A percentile compares a stretch with the other conserved stretches of the same genome.
These are phyloP conservation scores for Heterodera filipjevi DNA, from an alignment of 2,888 invertebrate species.

Conservation along the genomic window DNA sequence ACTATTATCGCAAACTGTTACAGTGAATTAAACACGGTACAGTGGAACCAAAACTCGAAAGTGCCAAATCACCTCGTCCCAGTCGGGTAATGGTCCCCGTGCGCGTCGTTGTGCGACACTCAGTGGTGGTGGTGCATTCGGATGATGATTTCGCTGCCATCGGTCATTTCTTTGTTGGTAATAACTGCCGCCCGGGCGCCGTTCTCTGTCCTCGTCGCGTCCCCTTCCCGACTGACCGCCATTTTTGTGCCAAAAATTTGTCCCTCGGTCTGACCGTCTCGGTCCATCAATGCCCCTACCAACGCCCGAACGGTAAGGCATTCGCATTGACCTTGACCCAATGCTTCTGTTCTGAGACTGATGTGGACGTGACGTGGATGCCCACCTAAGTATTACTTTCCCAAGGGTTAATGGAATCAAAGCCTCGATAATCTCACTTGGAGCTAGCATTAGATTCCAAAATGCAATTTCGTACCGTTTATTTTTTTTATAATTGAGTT, in stretches of 20 bases:
- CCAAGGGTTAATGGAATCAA: too few relatives aligned
- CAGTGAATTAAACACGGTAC: not conserved
- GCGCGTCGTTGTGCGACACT: conserved; percentile 56
- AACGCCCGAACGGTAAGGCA: conserved; percentile 7
- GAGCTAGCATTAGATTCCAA: too few relatives aligned
- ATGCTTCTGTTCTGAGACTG: not conserved
- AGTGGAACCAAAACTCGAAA: too few relatives aligned
- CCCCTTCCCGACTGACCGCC: not conserved
- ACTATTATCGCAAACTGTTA: not conserved
- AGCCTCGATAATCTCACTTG: too few relatives aligned
- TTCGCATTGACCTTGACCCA: not conserved
- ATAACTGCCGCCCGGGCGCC: not conserved
- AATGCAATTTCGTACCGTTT: too few relatives aligned
- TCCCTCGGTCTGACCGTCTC: conserved; percentile 18
- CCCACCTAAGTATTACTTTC: too few relatives aligned
- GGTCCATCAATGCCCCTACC: conserved; percentile 15
- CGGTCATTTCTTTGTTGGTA: conserved; percentile 23
- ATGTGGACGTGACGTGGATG: conserved; percentile 22
- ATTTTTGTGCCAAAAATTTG: not conserved
- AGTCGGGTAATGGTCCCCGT: conserved; percentile 63
- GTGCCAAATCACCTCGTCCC: conserved; percentile 62
- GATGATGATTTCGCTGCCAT: conserved; percentile 36
- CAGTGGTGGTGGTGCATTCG: conserved; percentile 56
- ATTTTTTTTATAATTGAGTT: too few relatives aligned
- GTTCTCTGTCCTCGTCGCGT: not conserved